phyloP scores from a whole-genome alignment of 2,113 vertebrate genomes.

The Pterocles gutturalis region DNA sequence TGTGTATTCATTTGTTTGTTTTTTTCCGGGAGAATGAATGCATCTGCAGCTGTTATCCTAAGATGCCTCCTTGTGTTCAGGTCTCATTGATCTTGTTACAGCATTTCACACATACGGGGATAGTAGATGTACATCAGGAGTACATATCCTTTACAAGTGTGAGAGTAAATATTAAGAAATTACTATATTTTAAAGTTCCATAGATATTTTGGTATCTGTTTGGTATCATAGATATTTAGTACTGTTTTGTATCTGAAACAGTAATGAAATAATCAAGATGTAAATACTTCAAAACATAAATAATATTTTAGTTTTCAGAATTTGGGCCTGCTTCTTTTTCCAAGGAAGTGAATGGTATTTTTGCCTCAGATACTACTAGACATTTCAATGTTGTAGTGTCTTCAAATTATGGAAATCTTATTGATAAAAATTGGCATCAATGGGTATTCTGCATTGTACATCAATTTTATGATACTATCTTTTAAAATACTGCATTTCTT shows the following conservation, averaged over 20 bases:
- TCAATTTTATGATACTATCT: background rate
- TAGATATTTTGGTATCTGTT: background rate
- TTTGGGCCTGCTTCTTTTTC: constrained; percentile 10
- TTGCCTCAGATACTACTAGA: background rate
- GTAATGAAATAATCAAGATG: background rate
- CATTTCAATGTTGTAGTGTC: background rate
- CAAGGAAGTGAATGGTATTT: constrained; percentile 23
- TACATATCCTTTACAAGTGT: background rate
- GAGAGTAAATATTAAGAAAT: constrained; percentile 19
- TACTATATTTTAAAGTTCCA: background rate
- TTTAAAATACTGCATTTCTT: constrained; percentile 2
- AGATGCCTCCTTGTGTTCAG: constrained; percentile 73
- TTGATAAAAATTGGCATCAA: background rate
- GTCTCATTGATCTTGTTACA: constrained; percentile 70
- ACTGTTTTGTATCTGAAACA: background rate
- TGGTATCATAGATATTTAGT: too few relatives aligned
- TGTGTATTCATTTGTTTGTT: background rate
- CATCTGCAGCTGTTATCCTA: constrained; percentile 71
- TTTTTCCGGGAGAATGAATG: constrained; percentile 7
- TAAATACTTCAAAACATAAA: background rate
- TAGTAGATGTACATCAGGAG: constrained; percentile 46
- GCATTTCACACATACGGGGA: background rate
- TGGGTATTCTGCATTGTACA: background rate
- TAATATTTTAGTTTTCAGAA: background rate
- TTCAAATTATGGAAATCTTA: background rate